Evolutionary conservation across 1,140 invertebrate species (phyloP).

Genomic region (Melanaphis sacchari): DNA sequence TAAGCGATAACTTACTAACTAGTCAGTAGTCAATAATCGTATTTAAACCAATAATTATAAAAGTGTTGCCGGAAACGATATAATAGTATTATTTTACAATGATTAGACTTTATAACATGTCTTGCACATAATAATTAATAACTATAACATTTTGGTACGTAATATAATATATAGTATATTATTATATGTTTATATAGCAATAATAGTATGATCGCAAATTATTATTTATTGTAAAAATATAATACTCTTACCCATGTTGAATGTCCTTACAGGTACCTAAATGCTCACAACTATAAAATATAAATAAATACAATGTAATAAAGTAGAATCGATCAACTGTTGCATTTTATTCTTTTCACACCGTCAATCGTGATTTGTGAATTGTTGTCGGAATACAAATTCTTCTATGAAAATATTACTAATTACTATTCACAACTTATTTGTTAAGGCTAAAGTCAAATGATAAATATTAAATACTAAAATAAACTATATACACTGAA

Average conservation of each 20-base stretch:
- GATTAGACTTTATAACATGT: neutral
- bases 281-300: neutral
- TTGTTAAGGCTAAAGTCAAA: neutral
- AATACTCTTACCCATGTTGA: neutral
- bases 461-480: neutral
- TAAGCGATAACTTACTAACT: neutral
- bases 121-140: neutral
- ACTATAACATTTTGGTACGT: neutral
- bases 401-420: neutral
- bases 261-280: neutral
- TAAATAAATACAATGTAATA: neutral
- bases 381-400: neutral
- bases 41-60: neutral
- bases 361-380: neutral
- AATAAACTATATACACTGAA: too few species aligned
- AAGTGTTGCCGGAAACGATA: neutral
- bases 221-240: neutral
- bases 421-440: neutral
- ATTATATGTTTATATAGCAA: too few species aligned
- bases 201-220: neutral
- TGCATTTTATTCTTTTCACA: neutral
- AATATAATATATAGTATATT: too few species aligned
- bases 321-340: neutral
- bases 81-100: neutral
- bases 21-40: too few species aligned